These are phyloP conservation scores for Lontra canadensis DNA, from an alignment of 2,113 vertebrate species.

Conservation along the genomic window DNA sequence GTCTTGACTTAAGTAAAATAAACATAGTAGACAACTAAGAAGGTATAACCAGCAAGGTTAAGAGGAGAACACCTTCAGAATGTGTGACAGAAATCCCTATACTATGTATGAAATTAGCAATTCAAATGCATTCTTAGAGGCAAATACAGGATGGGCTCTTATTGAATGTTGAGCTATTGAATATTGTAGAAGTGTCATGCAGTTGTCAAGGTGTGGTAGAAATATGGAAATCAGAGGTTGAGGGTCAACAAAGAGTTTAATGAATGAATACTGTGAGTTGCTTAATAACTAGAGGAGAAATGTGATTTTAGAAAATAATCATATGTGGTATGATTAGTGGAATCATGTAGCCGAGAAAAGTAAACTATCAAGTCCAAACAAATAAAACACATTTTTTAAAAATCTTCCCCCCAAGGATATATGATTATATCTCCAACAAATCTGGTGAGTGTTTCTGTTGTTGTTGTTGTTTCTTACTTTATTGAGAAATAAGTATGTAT, in stretches of 20 bases:
- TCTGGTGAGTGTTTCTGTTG: neutral
- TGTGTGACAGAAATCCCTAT: neutral
- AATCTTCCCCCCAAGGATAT: neutral
- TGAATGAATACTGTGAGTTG: neutral
- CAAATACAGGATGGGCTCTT: neutral
- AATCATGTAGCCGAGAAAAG: neutral
- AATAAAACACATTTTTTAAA: neutral
- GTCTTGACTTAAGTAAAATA: neutral
- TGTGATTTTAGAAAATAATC: constrained; percentile 23
- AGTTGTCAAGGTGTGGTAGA: neutral
- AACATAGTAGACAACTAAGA: neutral
- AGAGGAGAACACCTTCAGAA: neutral
- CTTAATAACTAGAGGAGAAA: neutral
- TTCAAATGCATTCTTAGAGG: neutral
- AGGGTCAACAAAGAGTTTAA: constrained; percentile 39
- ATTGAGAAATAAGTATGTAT: neutral
- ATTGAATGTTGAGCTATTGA: constrained; percentile 8
- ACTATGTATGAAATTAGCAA: constrained; percentile 30
- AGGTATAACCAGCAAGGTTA: neutral
- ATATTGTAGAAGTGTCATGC: neutral
- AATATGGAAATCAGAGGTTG: constrained; percentile 46
- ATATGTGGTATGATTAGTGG: neutral
- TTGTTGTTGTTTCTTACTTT: neutral
- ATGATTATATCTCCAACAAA: neutral
- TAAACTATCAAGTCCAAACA: neutral